These are phyloP conservation scores for Guaruba guarouba DNA, from an alignment of 2,113 vertebrate species.

Conservation along the genomic window DNA sequence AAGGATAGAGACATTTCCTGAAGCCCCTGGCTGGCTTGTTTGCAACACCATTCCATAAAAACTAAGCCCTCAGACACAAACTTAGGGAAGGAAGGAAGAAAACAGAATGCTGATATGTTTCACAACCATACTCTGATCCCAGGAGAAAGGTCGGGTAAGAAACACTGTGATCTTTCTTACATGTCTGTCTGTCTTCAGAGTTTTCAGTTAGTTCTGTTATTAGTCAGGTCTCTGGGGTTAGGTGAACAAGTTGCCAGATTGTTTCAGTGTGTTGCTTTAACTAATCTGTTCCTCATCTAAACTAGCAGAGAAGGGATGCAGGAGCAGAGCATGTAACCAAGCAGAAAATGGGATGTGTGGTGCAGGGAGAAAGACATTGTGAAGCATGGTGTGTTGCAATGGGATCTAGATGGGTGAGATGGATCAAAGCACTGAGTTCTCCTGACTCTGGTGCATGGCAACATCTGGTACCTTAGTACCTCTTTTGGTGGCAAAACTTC, in stretches of 20 bases:
- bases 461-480: not conserved
- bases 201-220: not conserved
- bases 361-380: not conserved
- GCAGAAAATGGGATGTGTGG: not conserved
- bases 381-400: not conserved
- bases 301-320: not conserved
- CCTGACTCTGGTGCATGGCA: not conserved
- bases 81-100: slow-evolving; percentile 37
- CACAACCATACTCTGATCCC: not conserved
- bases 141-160: slow-evolving; percentile 53
- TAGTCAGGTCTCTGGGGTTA: not conserved
- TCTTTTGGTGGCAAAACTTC: not conserved
- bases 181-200: not conserved
- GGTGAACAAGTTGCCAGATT: not conserved
- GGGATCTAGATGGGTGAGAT: not conserved
- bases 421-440: not conserved
- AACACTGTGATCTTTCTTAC: not conserved
- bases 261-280: not conserved
- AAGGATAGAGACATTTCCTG: slow-evolving; percentile 19
- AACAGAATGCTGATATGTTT: slow-evolving; percentile 55
- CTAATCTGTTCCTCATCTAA: not conserved
- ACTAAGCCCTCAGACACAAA: slow-evolving; percentile 45
- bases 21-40: slow-evolving; percentile 49
- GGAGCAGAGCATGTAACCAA: not conserved
- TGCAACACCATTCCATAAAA: slow-evolving; percentile 65